phyloP scores from a whole-genome alignment of 2,888 invertebrate species.

The Ennomos fuscantarius region DNA sequence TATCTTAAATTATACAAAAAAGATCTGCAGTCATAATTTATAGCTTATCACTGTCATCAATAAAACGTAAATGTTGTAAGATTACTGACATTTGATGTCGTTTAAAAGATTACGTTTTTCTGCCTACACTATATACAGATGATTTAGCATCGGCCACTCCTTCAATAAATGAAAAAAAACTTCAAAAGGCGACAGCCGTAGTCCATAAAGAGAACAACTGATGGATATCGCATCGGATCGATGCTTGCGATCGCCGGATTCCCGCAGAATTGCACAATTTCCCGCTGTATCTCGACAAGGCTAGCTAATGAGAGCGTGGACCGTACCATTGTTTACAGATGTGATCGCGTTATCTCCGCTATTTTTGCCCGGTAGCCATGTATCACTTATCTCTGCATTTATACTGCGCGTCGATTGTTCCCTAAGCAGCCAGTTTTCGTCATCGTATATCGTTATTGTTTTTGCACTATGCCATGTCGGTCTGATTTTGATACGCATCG shows the following conservation, averaged over 20 bases:
- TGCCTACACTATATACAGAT: slow-evolving; percentile 32
- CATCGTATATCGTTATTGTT: slow-evolving; percentile 62
- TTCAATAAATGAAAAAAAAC: slow-evolving; percentile 40
- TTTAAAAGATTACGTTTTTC: slow-evolving; percentile 15
- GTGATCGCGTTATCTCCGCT: slow-evolving; percentile 75
- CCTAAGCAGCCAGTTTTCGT: slow-evolving; percentile 66
- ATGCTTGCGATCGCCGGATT: slow-evolving; percentile 68
- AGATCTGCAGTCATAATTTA: slow-evolving; percentile 5
- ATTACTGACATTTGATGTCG: slow-evolving; percentile 20
- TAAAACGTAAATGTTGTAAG: slow-evolving; percentile 11
- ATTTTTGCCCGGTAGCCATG: slow-evolving; percentile 80
- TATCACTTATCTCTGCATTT: slow-evolving; percentile 76
- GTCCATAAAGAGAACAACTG: slow-evolving; percentile 46
- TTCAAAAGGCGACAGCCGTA: slow-evolving; percentile 35
- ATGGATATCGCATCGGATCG: slow-evolving; percentile 68
- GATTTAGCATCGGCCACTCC: slow-evolving; percentile 15
- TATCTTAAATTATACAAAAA: slow-evolving; percentile 3
- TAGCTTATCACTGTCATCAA: slow-evolving; percentile 8
- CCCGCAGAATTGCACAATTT: slow-evolving; percentile 75
- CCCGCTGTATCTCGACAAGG: slow-evolving; percentile 68
- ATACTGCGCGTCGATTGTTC: slow-evolving; percentile 73
- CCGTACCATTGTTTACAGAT: slow-evolving; percentile 81
- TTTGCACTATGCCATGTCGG: slow-evolving; percentile 43
- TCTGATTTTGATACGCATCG: slow-evolving; percentile 47
- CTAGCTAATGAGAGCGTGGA: slow-evolving; percentile 82